phyloP scores from a whole-genome alignment of 2,888 invertebrate species.

The Cephus pygmeus region DNA sequence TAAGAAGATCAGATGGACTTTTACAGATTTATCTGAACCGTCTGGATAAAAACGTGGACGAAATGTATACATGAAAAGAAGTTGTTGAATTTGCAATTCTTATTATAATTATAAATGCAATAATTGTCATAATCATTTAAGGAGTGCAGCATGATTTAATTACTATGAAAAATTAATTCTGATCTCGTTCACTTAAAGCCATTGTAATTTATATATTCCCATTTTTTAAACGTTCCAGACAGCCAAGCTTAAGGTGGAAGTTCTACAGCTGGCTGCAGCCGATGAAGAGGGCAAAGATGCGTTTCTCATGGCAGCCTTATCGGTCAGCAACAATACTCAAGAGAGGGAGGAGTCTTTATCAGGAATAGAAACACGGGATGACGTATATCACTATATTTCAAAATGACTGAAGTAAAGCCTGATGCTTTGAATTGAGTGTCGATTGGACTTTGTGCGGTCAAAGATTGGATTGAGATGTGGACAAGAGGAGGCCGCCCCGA shows the following conservation, averaged over 20 bases:
- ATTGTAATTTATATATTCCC: background rate
- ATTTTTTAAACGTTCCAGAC: background rate
- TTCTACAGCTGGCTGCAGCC: background rate
- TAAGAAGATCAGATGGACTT: background rate
- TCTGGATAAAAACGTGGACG: background rate
- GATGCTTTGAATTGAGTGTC: slow-evolving; percentile 2
- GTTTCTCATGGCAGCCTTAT: background rate
- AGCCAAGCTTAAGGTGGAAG: background rate
- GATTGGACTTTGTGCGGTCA: slow-evolving; percentile 63
- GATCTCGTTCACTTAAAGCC: too few species aligned
- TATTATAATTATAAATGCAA: background rate
- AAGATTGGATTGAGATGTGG: slow-evolving; percentile 57
- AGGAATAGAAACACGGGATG: background rate
- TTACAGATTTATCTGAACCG: background rate
- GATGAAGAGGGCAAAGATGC: background rate
- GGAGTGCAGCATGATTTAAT: background rate
- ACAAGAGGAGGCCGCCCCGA: slow-evolving; percentile 52
- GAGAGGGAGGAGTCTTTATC: slow-evolving; percentile 2
- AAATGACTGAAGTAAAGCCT: background rate
- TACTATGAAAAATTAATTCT: too few species aligned
- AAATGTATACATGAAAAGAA: background rate
- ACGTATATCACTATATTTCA: background rate
- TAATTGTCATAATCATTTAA: background rate
- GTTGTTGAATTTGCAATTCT: background rate
- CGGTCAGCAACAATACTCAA: background rate